Base-by-base conservation (phyloP, 1,140 invertebrate species). In the Drosophila teissieri region DNA sequence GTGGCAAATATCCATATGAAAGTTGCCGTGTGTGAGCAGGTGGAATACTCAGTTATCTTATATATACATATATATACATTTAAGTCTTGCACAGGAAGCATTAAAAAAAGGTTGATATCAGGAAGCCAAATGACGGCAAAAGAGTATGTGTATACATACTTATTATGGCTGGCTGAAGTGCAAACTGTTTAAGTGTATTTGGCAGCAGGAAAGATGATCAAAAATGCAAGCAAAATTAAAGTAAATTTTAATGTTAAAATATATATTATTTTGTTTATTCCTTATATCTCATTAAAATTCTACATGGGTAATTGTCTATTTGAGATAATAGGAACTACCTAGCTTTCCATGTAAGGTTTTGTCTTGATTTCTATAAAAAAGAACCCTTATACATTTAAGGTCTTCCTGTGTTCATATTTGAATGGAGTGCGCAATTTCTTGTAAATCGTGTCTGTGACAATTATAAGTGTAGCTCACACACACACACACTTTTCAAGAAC, bases 21-120 rank as follows among this genome's bases (percentile, higher is more conserved):
- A 48, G 31, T 52, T 37, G 19, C 34, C 44, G 51, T 57, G 17
- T 44, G 36, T 40, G 14, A 51, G 22, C 36, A 10, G 48, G 14
- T 61, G 36, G 5, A 15, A 39, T 48, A 46, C 36, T 24, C 4
- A 52, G 48, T 8, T 58, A 70, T 70, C 51, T 67, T 67, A 42
- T 74, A 85, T 80, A 69, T 85, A 57, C 78, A 12, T 37, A 36
- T 36, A 14, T 37, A 37, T 14, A 14, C 4, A 14, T 85, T 80
- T 63, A 46, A 24, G 14, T n/a, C 17, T 31, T 22, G 79, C 40
- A 27, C 82, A 81, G 82, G 82, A 85, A 86, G 58, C 82, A 74
- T 86, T 86, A 75, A 86, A 85, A 86, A 86, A 78, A 75, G 67
- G 62, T 69, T 67, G 61, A 62, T 65, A 54, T 48, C 83, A 81